A percentile compares a stretch with the other conserved stretches of the same genome.
These are phyloP conservation scores for Blastobasis adustella DNA, from an alignment of 2,888 invertebrate species.

Conservation along the genomic window DNA sequence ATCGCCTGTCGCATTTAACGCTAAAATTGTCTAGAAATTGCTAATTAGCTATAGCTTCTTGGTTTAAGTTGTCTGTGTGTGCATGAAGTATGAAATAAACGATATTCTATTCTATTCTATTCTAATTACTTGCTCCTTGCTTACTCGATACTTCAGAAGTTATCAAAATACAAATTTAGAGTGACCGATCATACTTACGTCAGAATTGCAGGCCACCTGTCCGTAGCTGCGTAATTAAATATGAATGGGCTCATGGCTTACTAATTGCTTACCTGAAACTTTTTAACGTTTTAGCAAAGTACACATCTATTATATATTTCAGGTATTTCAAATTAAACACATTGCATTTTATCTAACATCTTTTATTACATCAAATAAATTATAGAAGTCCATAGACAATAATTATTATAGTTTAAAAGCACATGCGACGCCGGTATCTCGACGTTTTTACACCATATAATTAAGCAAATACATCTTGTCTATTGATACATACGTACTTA, in stretches of 20 bases:
- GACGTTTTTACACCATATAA: constrained; percentile 31
- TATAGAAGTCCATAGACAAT: constrained; percentile 49
- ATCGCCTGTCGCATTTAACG: no score
- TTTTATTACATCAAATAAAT: constrained; percentile 67
- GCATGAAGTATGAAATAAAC: no score
- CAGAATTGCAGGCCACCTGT: neutral
- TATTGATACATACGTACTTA: neutral
- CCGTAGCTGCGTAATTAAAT: neutral
- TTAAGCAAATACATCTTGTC: neutral
- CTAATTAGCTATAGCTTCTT: no score
- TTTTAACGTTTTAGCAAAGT: neutral
- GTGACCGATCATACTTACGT: no score
- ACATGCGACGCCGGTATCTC: constrained; percentile 41
- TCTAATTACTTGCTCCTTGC: no score
- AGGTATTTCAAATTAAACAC: constrained; percentile 19
- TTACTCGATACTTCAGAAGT: no score
- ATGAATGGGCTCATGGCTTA: neutral
- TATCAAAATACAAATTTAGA: no score
- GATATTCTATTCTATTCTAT: no score
- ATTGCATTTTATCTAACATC: constrained; percentile 50
- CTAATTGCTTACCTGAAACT: neutral
- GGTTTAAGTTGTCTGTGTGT: no score
- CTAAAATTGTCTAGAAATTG: no score
- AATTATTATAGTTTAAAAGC: constrained; percentile 47
- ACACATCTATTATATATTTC: neutral